Percentiles rank a stretch among this genome's conserved stretches.
Conservation (phyloP, 2,888 invertebrate genomes). For the Pammene fasciana region DNA sequence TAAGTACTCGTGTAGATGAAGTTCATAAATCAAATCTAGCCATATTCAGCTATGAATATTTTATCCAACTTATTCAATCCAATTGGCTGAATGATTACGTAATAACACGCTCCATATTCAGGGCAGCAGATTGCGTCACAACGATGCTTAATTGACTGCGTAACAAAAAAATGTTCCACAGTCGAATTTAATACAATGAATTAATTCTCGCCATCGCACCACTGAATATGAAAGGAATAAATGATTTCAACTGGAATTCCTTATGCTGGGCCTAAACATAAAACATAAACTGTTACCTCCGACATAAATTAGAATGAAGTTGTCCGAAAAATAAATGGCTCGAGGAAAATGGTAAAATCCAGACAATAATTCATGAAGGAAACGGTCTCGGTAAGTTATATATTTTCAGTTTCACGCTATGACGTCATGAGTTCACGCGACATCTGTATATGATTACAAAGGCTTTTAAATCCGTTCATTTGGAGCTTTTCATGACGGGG, state of each 20-base stretch:
- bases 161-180: constrained; percentile 50
- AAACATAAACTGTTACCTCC: constrained; percentile 36
- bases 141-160: constrained; percentile 59
- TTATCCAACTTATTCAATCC: constrained; percentile 35
- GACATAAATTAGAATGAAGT: constrained; percentile 40
- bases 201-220: constrained; percentile 3
- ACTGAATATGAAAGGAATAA: constrained; percentile 17
- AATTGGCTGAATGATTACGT: constrained; percentile 55
- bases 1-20: too few relatives aligned
- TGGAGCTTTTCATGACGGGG: background rate
- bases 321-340: constrained; percentile 39
- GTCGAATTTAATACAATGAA: constrained; percentile 17
- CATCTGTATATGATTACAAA: constrained; percentile 19
- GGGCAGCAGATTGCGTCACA: constrained; percentile 57
- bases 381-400: constrained; percentile 17
- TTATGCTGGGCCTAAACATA: constrained; percentile 20
- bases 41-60: constrained; percentile 33
- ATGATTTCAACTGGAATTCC: constrained; percentile 17
- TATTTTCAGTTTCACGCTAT: constrained; percentile 26
- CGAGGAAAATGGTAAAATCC: constrained; percentile 37
- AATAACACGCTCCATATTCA: constrained; percentile 53
- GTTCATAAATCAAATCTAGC: too few relatives aligned
- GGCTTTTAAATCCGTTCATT: constrained; percentile 2
- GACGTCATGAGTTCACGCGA: constrained; percentile 33
- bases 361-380: constrained; percentile 32